Evolutionary conservation across 2,888 invertebrate genomes (phyloP).

Genomic region (Diarsia dahlii): DNA sequence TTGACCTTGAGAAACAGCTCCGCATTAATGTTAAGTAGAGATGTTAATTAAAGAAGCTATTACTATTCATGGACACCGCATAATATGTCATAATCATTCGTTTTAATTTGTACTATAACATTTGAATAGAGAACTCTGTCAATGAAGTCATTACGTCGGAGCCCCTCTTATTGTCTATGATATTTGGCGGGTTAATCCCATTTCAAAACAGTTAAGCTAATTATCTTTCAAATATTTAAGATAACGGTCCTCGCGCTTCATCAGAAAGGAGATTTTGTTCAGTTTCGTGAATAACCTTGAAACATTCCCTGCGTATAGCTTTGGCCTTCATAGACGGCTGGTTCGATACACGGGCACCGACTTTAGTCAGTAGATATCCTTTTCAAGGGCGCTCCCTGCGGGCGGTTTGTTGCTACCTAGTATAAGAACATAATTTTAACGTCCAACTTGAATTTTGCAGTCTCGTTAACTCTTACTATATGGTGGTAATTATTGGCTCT

Average conservation of each 20-base stretch:
- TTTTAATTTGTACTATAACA: constrained; percentile 30
- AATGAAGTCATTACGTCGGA: neutral
- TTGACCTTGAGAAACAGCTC: constrained; percentile 33
- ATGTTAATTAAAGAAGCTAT: constrained; percentile 16
- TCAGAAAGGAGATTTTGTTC: constrained; percentile 32
- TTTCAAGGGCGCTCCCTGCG: constrained; percentile 80
- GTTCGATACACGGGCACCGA: constrained; percentile 80
- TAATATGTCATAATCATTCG: constrained; percentile 12
- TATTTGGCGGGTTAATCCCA: constrained; percentile 59
- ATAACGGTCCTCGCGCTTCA: constrained; percentile 52
- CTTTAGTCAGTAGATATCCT: constrained; percentile 77
- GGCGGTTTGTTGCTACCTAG: constrained; percentile 54
- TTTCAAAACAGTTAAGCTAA: constrained; percentile 57
- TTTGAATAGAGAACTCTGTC: constrained; percentile 6
- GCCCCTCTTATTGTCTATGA: constrained; percentile 70
- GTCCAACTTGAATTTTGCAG: constrained; percentile 60
- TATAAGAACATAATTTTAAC: constrained; percentile 67
- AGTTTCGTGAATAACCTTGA: constrained; percentile 64
- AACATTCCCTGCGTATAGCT: constrained; percentile 65
- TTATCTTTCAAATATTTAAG: constrained; percentile 67
- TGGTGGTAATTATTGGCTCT: constrained; percentile 54
- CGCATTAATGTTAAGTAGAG: constrained; percentile 16
- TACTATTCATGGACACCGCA: constrained; percentile 32
- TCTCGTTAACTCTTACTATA: constrained; percentile 60
- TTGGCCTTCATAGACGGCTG: constrained; percentile 78